These are phyloP conservation scores for Prunella fulvescens DNA, from an alignment of 2,113 vertebrate genomes.

Conservation along the genomic window DNA sequence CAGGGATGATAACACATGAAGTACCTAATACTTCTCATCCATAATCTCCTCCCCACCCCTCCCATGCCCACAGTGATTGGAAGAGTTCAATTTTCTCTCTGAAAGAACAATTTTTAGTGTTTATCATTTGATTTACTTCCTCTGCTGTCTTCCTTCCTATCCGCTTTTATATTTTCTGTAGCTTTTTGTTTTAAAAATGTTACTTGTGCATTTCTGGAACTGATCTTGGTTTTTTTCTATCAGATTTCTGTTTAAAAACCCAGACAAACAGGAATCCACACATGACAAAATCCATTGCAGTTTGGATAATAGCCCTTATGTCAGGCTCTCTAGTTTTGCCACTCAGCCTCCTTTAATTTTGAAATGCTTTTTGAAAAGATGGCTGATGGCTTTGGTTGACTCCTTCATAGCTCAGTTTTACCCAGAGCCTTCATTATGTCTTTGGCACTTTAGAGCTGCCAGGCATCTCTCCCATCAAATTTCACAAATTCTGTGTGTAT, in stretches of 20 bases:
- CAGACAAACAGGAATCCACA: background rate
- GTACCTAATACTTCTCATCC: background rate
- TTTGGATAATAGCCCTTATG: background rate
- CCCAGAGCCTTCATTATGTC: background rate
- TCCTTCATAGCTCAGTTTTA: background rate
- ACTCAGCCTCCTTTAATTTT: background rate
- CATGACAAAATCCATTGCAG: background rate
- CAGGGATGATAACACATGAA: background rate
- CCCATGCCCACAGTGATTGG: accelerated
- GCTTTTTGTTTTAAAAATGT: background rate
- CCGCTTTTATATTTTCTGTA: background rate
- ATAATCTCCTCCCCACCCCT: background rate
- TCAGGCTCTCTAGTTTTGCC: background rate
- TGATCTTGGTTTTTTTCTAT: background rate
- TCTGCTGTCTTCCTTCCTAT: background rate
- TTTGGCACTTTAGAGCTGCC: background rate
- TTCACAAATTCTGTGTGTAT: background rate
- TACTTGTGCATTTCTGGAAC: background rate
- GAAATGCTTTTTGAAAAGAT: background rate
- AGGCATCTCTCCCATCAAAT: background rate
- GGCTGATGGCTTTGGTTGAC: background rate
- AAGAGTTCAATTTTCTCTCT: background rate
- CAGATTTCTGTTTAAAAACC: background rate
- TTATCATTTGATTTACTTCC: background rate
- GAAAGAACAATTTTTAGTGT: background rate